These are phyloP conservation scores for Enteromius argenteus DNA, from an alignment of 2,797 vertebrate genomes.

Conservation along the genomic window DNA sequence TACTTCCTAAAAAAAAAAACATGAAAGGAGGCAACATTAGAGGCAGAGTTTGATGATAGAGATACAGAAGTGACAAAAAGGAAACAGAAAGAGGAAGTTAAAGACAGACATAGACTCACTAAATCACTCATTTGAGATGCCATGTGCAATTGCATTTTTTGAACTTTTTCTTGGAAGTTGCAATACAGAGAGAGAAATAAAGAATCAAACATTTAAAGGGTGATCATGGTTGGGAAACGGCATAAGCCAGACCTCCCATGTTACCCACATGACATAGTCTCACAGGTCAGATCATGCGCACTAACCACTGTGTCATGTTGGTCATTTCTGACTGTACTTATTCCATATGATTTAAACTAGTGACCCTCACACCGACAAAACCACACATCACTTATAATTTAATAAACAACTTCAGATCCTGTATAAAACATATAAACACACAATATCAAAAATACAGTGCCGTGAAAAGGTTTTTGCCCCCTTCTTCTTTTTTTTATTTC, in stretches of 20 bases:
- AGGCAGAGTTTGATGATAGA: neutral
- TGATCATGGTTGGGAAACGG: neutral
- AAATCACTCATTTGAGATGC: neutral
- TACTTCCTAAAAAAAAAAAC: neutral
- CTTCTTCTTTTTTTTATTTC: too few relatives aligned
- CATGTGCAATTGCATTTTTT: neutral
- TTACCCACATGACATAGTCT: neutral
- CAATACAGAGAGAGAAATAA: neutral
- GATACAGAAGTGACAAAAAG: neutral
- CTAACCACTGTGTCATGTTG: constrained; percentile 7
- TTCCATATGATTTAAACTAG: neutral
- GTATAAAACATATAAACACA: neutral
- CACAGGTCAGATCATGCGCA: neutral
- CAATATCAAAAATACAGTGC: neutral
- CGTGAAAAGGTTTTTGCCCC: too few relatives aligned
- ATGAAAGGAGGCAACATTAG: too few relatives aligned
- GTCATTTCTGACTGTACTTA: neutral
- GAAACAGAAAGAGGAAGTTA: neutral
- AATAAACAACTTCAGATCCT: neutral
- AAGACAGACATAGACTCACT: neutral
- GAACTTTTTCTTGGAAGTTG: too few relatives aligned
- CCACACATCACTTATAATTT: neutral
- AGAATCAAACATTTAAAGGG: neutral
- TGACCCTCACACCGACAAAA: neutral
- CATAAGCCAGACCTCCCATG: neutral